Conservation (phyloP, 2,888 invertebrate species). For the Syritta pipiens region DNA sequence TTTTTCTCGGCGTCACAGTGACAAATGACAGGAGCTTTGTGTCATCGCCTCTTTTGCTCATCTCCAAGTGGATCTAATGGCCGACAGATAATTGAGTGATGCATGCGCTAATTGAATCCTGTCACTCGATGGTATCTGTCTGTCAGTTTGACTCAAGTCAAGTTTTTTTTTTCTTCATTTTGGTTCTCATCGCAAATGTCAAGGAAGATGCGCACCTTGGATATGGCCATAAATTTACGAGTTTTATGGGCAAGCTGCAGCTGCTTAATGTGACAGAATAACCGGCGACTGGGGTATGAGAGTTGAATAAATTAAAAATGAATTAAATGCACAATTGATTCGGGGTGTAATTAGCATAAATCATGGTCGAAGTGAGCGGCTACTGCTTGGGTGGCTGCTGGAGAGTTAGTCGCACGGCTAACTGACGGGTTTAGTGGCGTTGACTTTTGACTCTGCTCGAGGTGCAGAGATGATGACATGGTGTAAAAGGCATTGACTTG, state of each 20-base stretch:
- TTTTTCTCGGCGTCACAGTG: conserved; percentile 1
- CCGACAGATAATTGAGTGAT: too few species aligned
- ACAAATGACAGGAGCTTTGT: not conserved
- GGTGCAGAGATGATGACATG: too few species aligned
- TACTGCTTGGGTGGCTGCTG: not conserved
- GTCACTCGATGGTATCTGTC: not conserved
- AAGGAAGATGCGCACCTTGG: conserved; percentile 14
- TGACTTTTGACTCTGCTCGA: too few species aligned
- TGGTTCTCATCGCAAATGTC: conserved; percentile 17
- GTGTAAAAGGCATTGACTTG: too few species aligned
- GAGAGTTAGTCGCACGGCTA: too few species aligned
- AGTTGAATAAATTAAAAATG: conserved; percentile 14
- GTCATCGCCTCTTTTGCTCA: not conserved
- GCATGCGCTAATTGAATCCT: conserved; percentile 1
- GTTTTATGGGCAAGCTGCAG: conserved; percentile 20
- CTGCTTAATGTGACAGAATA: conserved; percentile 19
- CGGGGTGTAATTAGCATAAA: not conserved
- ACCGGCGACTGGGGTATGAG: not conserved
- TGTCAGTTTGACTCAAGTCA: conserved; percentile 12
- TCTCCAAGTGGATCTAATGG: too few species aligned
- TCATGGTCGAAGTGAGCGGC: not conserved
- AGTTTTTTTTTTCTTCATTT: not conserved
- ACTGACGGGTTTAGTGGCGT: too few species aligned
- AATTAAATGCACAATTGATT: not conserved
- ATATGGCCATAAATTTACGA: conserved; percentile 19